Evolutionary conservation across 2,888 invertebrate genomes (phyloP).

Genomic region (Melinaea menophilus): DNA sequence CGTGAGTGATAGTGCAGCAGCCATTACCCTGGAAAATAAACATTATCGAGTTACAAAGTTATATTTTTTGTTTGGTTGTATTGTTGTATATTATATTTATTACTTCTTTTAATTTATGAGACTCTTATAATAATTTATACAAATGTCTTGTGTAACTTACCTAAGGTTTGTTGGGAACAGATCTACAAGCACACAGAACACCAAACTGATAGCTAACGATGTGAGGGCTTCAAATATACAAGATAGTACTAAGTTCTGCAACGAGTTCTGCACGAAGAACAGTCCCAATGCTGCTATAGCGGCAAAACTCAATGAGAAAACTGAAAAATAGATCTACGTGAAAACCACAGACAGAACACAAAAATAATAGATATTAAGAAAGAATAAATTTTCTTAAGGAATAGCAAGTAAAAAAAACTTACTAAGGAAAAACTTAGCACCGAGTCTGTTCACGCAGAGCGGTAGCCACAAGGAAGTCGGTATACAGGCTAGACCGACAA

Average conservation of each 20-base stretch:
- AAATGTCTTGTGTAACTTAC: slow-evolving; percentile 59
- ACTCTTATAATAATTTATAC: neutral
- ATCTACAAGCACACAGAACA: slow-evolving; percentile 89
- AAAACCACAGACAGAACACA: neutral
- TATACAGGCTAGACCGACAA: slow-evolving; percentile 88
- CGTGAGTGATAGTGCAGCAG: slow-evolving; percentile 86
- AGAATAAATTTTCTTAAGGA: neutral
- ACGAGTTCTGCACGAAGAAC: slow-evolving; percentile 84
- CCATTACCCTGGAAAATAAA: slow-evolving; percentile 82
- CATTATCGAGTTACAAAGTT: neutral
- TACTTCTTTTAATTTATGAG: neutral
- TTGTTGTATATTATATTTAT: neutral
- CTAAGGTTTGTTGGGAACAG: slow-evolving; percentile 90
- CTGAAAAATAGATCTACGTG: slow-evolving; percentile 55
- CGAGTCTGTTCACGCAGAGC: slow-evolving; percentile 86
- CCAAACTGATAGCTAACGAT: slow-evolving; percentile 87
- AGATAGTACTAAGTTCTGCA: slow-evolving; percentile 84
- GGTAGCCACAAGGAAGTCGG: slow-evolving; percentile 89
- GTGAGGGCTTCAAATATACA: slow-evolving; percentile 89
- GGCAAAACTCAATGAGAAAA: slow-evolving; percentile 85
- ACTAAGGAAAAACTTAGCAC: slow-evolving; percentile 90
- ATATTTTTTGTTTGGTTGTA: neutral
- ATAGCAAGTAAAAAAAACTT: slow-evolving; percentile 47
- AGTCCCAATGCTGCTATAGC: slow-evolving; percentile 85
- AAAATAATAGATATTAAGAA: neutral